Evolutionary conservation across 92 coral and sea anemone species (phyloP), one percentile per base, ranked within the genome.

Genomic region (Epizoanthus stellaris): DNA sequence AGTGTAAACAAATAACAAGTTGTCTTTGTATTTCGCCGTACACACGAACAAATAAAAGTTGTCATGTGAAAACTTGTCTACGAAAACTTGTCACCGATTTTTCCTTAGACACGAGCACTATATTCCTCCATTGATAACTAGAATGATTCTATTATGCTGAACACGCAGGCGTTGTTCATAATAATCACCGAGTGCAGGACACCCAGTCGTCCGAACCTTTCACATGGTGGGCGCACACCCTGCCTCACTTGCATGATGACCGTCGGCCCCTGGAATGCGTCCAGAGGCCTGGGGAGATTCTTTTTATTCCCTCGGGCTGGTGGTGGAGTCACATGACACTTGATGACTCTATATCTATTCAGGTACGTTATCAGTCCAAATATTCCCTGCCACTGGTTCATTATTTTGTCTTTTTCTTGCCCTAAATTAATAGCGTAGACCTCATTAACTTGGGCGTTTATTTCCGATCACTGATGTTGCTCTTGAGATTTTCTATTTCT

Each of bases 251-350:
- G 79, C 90, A 75, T 64, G 92, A 89, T 36, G 85, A 89, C 43
- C 87, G 84, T 84, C 92, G 87, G 52, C 98, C 98, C 10, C 64
- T 87, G 39, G 92, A 91, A 61, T 94, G 95, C 67, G 89, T 91
- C 60, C 98, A 94, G 87, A 64, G 23, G 69, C 90, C 93, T 62
- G 98, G 98, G 64, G 98, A 94, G 89, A 87, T 94, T 40, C 59
- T 94, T 5, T 94, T 80, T 83, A 87, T 94, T 85, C 98, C 98
- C 80, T 94, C 98, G 3, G 98, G 98, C 82, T 94, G 98, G 98
- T 94, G 98, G 95, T 94, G 95, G 95, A 91, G 93, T 75, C 81
- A 89, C 68, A 73, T 94, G n/a, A 91, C 90, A 67, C 83, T 91
- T 36, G 91, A 91, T 4, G 97, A 91, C 82, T 86, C 93, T 10